These are phyloP conservation scores for Carettochelys insculpta DNA, from an alignment of 2,113 vertebrate species.

Conservation along the genomic window DNA sequence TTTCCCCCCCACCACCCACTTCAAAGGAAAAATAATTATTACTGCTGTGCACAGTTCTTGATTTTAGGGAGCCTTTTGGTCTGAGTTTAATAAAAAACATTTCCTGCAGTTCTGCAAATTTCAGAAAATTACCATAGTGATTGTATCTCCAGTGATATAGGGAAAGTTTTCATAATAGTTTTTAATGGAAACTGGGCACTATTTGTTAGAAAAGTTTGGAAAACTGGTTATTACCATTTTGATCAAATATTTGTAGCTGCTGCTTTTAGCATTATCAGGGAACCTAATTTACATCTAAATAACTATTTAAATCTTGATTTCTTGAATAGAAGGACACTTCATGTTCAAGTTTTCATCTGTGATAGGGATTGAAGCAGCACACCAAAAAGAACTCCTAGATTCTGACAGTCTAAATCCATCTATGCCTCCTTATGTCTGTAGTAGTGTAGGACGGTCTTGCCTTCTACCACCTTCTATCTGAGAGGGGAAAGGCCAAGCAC, in stretches of 20 bases:
- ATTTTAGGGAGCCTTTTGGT: not conserved
- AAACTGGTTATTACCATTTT: not conserved
- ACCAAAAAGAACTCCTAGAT: not conserved
- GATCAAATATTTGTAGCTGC: not conserved
- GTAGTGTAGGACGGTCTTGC: no score
- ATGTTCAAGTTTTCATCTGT: not conserved
- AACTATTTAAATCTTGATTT: not conserved
- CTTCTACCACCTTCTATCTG: no score
- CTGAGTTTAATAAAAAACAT: not conserved
- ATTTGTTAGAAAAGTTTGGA: not conserved
- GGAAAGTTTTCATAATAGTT: not conserved
- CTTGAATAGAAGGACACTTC: not conserved
- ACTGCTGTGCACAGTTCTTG: not conserved
- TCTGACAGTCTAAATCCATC: not conserved
- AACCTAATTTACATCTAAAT: not conserved
- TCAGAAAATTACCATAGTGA: not conserved
- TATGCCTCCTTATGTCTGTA: not conserved
- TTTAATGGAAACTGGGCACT: not conserved
- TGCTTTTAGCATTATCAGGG: not conserved
- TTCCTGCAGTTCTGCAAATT: not conserved
- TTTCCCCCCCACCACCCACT: fast-evolving
- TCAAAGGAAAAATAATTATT: not conserved
- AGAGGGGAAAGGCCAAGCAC: no score
- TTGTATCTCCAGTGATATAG: not conserved
- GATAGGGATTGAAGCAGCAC: not conserved